phyloP scores from a whole-genome alignment of 2,888 invertebrate genomes.

The Brenthis hecate region DNA sequence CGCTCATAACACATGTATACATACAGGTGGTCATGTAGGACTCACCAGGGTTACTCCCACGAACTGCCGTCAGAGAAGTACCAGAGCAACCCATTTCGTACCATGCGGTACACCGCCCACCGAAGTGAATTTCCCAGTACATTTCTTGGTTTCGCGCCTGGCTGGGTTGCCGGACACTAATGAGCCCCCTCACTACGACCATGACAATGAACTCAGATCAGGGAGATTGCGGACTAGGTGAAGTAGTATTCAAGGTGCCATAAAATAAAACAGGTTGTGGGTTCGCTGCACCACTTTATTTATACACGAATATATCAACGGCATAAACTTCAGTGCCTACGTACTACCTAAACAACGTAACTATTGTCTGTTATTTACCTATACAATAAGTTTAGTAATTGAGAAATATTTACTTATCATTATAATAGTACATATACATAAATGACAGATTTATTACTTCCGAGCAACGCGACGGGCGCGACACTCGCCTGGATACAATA shows the following conservation, averaged over 20 bases:
- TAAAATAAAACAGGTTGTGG: conserved; percentile 39
- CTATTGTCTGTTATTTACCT: conserved; percentile 77
- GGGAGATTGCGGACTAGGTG: too few species aligned
- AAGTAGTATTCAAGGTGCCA: neutral
- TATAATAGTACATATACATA: conserved; percentile 39
- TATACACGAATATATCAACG: conserved; percentile 78
- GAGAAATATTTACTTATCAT: conserved; percentile 58
- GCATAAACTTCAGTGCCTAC: conserved; percentile 81
- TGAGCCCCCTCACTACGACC: too few species aligned
- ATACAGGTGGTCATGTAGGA: too few species aligned
- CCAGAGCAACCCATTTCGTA: too few species aligned
- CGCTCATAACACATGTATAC: too few species aligned
- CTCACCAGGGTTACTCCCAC: too few species aligned
- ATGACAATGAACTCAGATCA: too few species aligned
- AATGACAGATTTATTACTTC: conserved; percentile 40
- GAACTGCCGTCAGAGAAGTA: too few species aligned
- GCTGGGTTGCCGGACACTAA: too few species aligned
- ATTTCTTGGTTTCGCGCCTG: too few species aligned
- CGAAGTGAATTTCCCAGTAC: too few species aligned
- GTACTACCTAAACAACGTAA: conserved; percentile 79
- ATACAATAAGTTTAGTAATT: conserved; percentile 69
- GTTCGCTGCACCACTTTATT: conserved; percentile 73
- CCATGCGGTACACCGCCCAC: too few species aligned
- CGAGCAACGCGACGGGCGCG: conserved; percentile 35
- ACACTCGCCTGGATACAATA: conserved; percentile 23